These are phyloP conservation scores for Sclerurus mexicanus DNA, from an alignment of 2,113 vertebrate species.

Conservation along the genomic window DNA sequence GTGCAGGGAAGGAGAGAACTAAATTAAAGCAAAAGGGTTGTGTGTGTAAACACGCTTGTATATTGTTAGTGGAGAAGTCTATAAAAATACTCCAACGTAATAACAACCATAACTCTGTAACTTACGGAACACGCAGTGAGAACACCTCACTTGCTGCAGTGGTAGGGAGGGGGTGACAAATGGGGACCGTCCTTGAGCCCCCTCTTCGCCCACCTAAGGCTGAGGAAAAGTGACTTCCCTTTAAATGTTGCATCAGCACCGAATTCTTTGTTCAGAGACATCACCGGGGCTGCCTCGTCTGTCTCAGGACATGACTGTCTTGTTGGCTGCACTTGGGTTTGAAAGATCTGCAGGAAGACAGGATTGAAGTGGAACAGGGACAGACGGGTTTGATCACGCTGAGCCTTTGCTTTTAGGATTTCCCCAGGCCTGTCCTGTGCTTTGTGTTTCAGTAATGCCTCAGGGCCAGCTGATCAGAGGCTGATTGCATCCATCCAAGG, in stretches of 20 bases:
- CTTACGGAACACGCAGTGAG: not conserved
- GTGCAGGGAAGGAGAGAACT: not conserved
- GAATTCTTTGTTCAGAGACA: not conserved
- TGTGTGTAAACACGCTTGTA: not conserved
- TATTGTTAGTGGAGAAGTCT: not conserved
- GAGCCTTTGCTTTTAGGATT: not conserved
- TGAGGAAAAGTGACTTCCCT: not conserved
- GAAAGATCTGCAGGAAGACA: constrained; percentile 38
- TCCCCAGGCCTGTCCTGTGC: not conserved
- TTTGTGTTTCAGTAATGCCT: not conserved
- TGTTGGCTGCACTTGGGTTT: not conserved
- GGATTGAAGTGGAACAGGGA: not conserved
- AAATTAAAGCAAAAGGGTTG: not conserved
- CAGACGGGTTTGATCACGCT: constrained; percentile 19
- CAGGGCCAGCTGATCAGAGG: not conserved
- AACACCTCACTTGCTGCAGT: not conserved
- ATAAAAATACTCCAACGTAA: constrained; percentile 25
- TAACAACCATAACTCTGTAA: not conserved
- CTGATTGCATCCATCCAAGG: not conserved
- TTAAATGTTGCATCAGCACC: not conserved
- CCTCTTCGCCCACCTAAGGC: not conserved
- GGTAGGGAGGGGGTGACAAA: not conserved
- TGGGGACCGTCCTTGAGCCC: not conserved
- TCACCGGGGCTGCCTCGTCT: not conserved
- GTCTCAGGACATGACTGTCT: not conserved